Conservation (phyloP, 2,888 invertebrate species). For the Zygaena filipendulae region DNA sequence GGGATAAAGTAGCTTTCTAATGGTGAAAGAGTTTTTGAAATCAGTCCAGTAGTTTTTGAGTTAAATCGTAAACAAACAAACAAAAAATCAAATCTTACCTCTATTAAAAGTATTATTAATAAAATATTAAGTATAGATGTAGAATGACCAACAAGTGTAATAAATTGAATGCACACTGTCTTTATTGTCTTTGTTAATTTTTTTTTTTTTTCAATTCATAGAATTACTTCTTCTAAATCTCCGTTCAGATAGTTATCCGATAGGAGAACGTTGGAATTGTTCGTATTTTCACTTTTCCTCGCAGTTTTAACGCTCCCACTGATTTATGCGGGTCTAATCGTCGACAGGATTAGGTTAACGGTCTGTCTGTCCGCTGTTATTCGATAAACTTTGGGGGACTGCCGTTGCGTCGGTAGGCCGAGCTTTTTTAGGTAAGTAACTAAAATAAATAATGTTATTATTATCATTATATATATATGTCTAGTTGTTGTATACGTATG, state of each 20-base stretch:
- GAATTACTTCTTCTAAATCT: too few species aligned
- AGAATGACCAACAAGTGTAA: too few species aligned
- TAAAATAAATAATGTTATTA: too few species aligned
- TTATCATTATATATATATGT: too few species aligned
- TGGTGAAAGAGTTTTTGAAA: background rate
- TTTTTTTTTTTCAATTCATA: too few species aligned
- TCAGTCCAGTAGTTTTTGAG: background rate
- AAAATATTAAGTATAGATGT: too few species aligned
- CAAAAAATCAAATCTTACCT: too few species aligned
- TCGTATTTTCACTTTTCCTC: slow-evolving; percentile 5
- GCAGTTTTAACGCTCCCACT: slow-evolving; percentile 7
- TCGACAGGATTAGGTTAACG: slow-evolving; percentile 21
- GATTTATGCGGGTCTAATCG: slow-evolving; percentile 21
- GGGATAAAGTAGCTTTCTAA: background rate
- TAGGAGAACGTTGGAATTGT: slow-evolving; percentile 13
- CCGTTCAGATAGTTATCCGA: slow-evolving; percentile 10
- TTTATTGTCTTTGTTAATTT: too few species aligned
- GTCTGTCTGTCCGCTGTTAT: slow-evolving; percentile 16
- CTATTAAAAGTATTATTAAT: too few species aligned
- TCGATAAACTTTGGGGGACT: slow-evolving; percentile 14
- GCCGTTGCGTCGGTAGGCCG: background rate
- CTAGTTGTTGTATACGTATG: too few species aligned
- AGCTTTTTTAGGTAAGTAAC: too few species aligned
- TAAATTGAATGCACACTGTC: too few species aligned
- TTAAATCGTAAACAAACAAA: background rate